Base-by-base conservation (phyloP, 2,888 invertebrate species). In the Trilocha varians region DNA sequence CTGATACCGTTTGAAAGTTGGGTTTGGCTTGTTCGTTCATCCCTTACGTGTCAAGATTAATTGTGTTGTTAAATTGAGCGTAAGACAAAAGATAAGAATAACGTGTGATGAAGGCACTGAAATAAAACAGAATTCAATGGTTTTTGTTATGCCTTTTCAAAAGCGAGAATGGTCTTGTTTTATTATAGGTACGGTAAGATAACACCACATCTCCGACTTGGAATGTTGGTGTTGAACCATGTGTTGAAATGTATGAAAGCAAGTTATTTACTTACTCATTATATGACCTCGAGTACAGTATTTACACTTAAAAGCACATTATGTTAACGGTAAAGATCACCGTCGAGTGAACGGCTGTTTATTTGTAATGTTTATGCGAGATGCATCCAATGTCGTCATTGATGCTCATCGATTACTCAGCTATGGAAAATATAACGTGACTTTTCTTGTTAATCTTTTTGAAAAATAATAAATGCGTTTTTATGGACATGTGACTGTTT, bases 141-240 rank as follows among this genome's bases (percentile, higher is more conserved):
- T 49, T 42, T 56, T 60, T 53, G 45, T 53, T 52, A 43, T 45
- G 46, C 53, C 51, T 52, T 46, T 42, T 45, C 50, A 53, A 50
- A 45, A 42, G 39, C 48, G 36, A 39, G 48, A 44, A 39, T 45
- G 25, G 49, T 39, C 46, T 43, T 45, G 43, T n/a, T n/a, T n/a
- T n/a, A n/a, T n/a, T n/a, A n/a, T n/a, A n/a, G n/a, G n/a, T n/a
- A n/a, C n/a, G n/a, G n/a, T n/a, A n/a, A 38, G n/a, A 37, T 42
- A 34, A 37, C 38, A 34, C 15, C 17, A 9, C 38, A 34, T 34
- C 34, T 5, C 33, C 32, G 32, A 33, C 6, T 32, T 32, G 15
- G 16, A 5, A 17, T 14, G 16, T 32, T n/a, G 36, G 17, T 32
- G 33, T 43, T 36, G 17, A 43, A 42, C 16, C 18, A 25, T 18